Percentiles rank a stretch among this genome's conserved stretches.
Evolutionary conservation across 2,888 invertebrate genomes (phyloP).

Genomic region (Druceiella hillmani): DNA sequence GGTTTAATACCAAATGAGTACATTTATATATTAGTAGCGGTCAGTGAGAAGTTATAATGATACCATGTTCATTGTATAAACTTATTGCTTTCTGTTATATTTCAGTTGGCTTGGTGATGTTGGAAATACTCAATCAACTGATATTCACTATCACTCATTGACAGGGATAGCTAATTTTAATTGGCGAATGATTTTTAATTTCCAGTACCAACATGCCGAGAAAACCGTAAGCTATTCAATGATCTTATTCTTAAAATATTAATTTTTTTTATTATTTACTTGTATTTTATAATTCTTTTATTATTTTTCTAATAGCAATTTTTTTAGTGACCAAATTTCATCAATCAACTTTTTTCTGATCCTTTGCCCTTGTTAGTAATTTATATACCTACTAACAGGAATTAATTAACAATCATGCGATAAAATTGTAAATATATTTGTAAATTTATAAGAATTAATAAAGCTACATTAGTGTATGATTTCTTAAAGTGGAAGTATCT

Average conservation of each 20-base stretch:
- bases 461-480: no score
- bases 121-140: conserved; percentile 69
- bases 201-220: conserved; percentile 71
- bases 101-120: conserved; percentile 64
- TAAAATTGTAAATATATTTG: conserved; percentile 8
- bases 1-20: no score
- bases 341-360: no score
- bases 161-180: conserved; percentile 82
- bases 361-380: no score
- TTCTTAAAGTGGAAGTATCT: no score
- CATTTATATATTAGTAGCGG: no score
- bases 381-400: no score
- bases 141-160: conserved; percentile 75
- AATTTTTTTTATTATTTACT: conserved; percentile 1
- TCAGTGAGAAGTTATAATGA: no score
- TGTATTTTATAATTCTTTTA: neutral
- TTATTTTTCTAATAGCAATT: no score
- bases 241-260: neutral
- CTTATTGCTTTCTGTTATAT: conserved; percentile 13
- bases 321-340: no score
- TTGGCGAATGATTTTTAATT: conserved; percentile 82
- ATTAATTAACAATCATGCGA: no score
- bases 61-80: neutral
- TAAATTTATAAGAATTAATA: conserved; percentile 11
- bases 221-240: conserved; percentile 52